Evolutionary conservation across 2,113 vertebrate genomes (phyloP), one percentile per base, ranked within the genome.

Genomic region (Hyla sarda): DNA sequence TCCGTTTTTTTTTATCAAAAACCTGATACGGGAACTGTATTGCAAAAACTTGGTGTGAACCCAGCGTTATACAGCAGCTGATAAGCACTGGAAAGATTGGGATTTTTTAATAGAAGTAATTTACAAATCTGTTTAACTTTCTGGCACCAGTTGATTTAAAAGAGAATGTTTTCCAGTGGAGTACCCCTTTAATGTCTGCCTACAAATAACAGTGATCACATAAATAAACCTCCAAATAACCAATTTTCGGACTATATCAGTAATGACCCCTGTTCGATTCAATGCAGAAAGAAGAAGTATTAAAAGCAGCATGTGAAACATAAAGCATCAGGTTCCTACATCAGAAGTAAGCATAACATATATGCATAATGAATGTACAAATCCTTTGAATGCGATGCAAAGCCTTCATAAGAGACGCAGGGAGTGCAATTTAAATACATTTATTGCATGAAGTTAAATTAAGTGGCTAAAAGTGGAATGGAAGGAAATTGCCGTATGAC

Each of bases 371-470:
- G 73, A 84, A 77, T 25, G 73, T 50, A 47, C 56, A 58, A 28
- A 60, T 76, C 16, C 72, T 19, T 45, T 52, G 5, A 76, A 77
- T 52, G 25, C 5, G 16, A 84, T 52, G 41, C 19, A 32, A 77
- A 67, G 56, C 56, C 73, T 84, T 25, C 47, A 47, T 14, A 50
- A 48, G 54, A 76, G 71, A 84, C 52, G 37, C 58, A 16, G 77
- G 76, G 45, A 80, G 76, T 21, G 19, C 84, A 72, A 86, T 86
- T 80, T 72, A 72, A 67, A 28, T 37, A 67, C 74, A 58, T 86
- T 86, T 72, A 58, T 28, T 56, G 50, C 65, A 72, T 45, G 77
- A 86, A 30, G 76, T 80, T 80, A 80, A 86, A 86, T 58, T 86
- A 80, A 79, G 62, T 48, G 83, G 45, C 54, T 47, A 41, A 47